phyloP scores from a whole-genome alignment of 2,888 invertebrate genomes.

The Polymixis flavicincta region DNA sequence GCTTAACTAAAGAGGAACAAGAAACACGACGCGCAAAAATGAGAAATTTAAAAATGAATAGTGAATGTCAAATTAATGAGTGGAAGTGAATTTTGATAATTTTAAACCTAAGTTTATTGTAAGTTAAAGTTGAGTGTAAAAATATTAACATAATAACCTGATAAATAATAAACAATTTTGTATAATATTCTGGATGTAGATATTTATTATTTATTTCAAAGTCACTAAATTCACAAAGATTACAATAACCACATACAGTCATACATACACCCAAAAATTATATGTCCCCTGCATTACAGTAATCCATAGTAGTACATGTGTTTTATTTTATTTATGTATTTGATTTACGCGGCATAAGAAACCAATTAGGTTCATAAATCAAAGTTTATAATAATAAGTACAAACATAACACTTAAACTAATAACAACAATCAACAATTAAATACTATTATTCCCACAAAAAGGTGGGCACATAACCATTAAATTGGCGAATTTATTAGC shows the following conservation, averaged over 20 bases:
- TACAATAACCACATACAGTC: too few relatives aligned
- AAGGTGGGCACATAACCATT: background rate
- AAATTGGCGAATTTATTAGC: too few relatives aligned
- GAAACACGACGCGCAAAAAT: background rate
- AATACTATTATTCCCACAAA: background rate
- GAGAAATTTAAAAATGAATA: background rate
- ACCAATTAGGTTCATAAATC: too few relatives aligned
- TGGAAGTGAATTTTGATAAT: background rate
- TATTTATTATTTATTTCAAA: too few relatives aligned
- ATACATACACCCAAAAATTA: too few relatives aligned
- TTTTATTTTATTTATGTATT: too few relatives aligned
- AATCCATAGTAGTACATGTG: too few relatives aligned
- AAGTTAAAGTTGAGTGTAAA: background rate
- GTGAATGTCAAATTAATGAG: background rate
- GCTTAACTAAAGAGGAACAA: background rate
- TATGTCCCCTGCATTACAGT: too few relatives aligned
- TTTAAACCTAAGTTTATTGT: background rate
- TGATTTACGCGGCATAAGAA: too few relatives aligned
- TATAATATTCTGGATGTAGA: background rate
- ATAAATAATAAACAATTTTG: background rate
- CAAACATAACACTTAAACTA: background rate
- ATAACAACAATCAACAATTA: background rate
- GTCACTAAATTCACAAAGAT: too few relatives aligned
- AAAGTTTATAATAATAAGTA: background rate
- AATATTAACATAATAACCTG: too few relatives aligned